Evolutionary conservation across 2,888 invertebrate genomes (phyloP), one percentile per base, ranked within the genome.

Genomic region (Microctonus hyperodae): DNA sequence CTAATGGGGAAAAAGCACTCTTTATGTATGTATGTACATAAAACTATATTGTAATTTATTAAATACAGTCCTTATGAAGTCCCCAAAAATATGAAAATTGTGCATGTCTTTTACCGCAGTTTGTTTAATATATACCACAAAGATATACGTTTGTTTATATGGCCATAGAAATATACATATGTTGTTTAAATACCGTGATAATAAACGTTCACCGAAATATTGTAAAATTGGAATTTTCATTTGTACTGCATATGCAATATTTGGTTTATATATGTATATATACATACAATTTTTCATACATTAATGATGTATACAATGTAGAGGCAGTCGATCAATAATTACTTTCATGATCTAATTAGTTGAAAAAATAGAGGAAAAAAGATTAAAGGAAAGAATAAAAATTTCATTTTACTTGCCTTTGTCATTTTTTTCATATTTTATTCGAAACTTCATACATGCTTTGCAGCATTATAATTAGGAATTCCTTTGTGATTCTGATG

Each of bases 151-250:
- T 61, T 44, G 16, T 61, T 13, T 28, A 31, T 16, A 11, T n/a
- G 33, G 33, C 7, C 6, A 5, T 33, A 16, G n/a, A 22, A n/a
- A n/a, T 13, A 13, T 22, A 11, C 10, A 23, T 28, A 23, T 20
- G 11, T 10, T 33, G 28, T 51, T n/a, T 44, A 23, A 60, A 55
- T 50, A 57, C 55, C 53, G 64, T 57, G 33, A 69, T 44, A 23
- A 60, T 55, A 44, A 57, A 48, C 53, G 64, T 57, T 33, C 69
- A 65, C 69, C 69, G 72, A 72, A 72, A 73, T 76, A 76, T 74
- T 70, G 75, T 73, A 71, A 74, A 75, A 74, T 65, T 71, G 72
- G 67, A 67, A 56, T 64, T 67, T 64, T 70, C 72, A 72, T 72
- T 28, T 28, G 66, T 70, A 69, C 69, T 70, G 60, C 69, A 65